Evolutionary conservation across 1,140 invertebrate genomes (phyloP), one percentile per base, ranked within the genome.

Genomic region (Ostrea edulis): DNA sequence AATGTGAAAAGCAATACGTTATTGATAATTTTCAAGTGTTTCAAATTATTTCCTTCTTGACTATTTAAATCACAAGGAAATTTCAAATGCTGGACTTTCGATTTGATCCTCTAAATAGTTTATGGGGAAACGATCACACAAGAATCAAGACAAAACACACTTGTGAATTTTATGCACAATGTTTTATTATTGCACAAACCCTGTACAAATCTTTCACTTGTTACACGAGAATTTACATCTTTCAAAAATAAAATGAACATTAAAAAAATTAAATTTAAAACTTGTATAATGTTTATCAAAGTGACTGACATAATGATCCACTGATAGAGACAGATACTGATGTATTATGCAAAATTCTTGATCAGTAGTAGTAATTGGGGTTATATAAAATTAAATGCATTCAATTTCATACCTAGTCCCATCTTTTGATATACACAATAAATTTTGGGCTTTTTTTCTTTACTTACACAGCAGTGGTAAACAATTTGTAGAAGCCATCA

Each of bases 121-220:
- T n/a, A n/a, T n/a, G n/a, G 5, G 1, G 35, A 44, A 44, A 44
- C 35, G 5, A 44, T 44, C 35, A n/a, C 20, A 58, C 7, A 62
- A 14, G 2, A 77, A 77, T 25, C 12, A 77, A 77, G 29, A 77
- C 68, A 77, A 77, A 77, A 77, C 68, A 77, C 25, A 14, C 17
- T 20, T 62, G 58, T 12, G 12, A 77, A 7, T 77, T 77, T 35
- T 77, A 77, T 77, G 68, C 68, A 77, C 68, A 77, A 77, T 77
- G 22, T 29, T 77, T 68, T 77, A 77, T 77, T 77, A 77, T 77
- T 77, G 68, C 68, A 77, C 68, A 77, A 77, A 77, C 68, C 68
- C 68, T 77, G 29, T 77, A 77, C 68, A 77, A 29, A 29, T 77
- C 68, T 77, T 77, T 14, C 68, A 11, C 25, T 77, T 77, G 29